Conservation (phyloP, 2,797 vertebrate species). For the Microctenopoma steveboyesi region DNA sequence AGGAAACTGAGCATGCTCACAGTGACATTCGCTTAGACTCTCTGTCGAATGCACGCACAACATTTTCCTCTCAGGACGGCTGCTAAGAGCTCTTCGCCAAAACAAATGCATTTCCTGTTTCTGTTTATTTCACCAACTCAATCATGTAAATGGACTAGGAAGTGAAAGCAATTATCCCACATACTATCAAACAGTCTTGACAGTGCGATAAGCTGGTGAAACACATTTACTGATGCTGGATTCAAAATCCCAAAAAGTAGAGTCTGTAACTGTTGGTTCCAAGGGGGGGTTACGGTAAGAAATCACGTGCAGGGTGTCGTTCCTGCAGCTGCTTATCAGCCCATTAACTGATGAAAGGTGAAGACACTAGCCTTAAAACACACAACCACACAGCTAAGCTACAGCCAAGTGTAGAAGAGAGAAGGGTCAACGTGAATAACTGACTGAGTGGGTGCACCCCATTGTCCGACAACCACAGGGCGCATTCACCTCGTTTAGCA, state of each 20-base stretch:
- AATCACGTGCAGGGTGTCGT: constrained; percentile 5
- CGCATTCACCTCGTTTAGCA: constrained; percentile 17
- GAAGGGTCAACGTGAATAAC: constrained; percentile 53
- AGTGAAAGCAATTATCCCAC: background rate
- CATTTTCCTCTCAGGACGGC: constrained; percentile 34
- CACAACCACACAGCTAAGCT: background rate
- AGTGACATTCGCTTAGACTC: constrained; percentile 6
- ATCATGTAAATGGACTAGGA: constrained; percentile 18
- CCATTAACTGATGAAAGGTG: constrained; percentile 56
- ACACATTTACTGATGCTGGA: background rate
- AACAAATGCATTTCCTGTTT: constrained; percentile 51
- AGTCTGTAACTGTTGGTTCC: constrained; percentile 7
- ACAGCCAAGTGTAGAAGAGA: constrained; percentile 25
- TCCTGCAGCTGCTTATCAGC: too few relatives aligned
- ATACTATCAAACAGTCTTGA: background rate
- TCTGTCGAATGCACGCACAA: constrained; percentile 27
- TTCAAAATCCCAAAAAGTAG: background rate
- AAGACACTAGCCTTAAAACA: constrained; percentile 45
- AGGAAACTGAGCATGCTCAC: too few relatives aligned
- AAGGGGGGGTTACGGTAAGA: constrained; percentile 1
- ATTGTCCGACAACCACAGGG: constrained; percentile 57
- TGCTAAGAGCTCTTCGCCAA: constrained; percentile 39
- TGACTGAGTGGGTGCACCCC: constrained; percentile 61
- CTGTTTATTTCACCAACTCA: constrained; percentile 36
- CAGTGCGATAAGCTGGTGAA: constrained; percentile 10